A percentile compares a stretch with the other conserved stretches of the same genome.
Conservation (phyloP, 1,140 invertebrate genomes). For the Drosophila virilis region DNA sequence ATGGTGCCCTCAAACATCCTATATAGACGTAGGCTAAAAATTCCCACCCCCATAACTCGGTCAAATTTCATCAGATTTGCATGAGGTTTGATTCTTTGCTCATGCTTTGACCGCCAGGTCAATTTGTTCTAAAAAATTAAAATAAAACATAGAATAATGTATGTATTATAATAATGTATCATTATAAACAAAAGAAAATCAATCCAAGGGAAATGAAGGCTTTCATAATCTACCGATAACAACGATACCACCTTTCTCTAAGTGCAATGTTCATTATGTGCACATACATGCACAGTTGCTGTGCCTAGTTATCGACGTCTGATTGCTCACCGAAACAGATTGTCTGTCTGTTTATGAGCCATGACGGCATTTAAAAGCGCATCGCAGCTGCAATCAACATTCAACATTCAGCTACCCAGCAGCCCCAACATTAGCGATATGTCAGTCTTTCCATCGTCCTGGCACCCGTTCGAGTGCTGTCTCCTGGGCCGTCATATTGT, state of each 20-base stretch:
- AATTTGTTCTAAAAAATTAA: no score
- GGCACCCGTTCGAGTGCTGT: constrained; percentile 1
- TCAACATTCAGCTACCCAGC: constrained; percentile 37
- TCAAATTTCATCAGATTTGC: no score
- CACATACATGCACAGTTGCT: neutral
- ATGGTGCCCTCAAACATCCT: no score
- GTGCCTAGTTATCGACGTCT: constrained; percentile 61
- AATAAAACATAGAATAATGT: no score
- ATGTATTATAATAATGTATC: no score
- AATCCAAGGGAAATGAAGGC: no score
- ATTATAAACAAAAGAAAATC: neutral
- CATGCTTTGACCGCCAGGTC: no score
- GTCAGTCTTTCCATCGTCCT: constrained; percentile 33
- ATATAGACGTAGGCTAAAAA: no score
- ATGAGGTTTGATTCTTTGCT: no score
- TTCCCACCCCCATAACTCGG: no score
- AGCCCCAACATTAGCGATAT: constrained; percentile 61
- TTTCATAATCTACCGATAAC: no score
- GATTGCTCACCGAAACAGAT: constrained; percentile 39
- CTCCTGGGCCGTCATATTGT: constrained; percentile 60
- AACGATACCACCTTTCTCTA: neutral
- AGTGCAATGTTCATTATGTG: constrained; percentile 42
- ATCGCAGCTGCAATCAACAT: constrained; percentile 54
- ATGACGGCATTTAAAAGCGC: constrained; percentile 76
- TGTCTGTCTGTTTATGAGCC: constrained; percentile 69